Base-by-base conservation (phyloP, 2,113 vertebrate species). In the Cyanoramphus novaezelandiae region DNA sequence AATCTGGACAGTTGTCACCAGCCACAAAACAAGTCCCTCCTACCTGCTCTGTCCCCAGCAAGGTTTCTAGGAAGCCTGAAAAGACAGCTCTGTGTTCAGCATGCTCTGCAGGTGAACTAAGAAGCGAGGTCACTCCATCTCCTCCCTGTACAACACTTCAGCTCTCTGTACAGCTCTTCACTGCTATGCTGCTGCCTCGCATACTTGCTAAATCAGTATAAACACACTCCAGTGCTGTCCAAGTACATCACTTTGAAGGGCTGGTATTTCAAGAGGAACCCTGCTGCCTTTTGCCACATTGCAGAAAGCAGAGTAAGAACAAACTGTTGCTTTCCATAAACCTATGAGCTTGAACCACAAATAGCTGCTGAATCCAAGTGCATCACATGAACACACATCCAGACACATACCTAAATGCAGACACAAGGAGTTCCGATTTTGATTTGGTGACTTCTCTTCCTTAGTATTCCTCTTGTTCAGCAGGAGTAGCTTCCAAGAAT, bases 161-260 rank as follows among this genome's bases (percentile, higher is more conserved):
- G 20, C 59, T 33, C 50, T 44, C 71, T 65, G 62, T 23, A 80
- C 81, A 21, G 81, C 78, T 91, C 91, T 94, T 69, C 62, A 68
- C 1, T 7, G 72, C 80, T 25, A 2, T 64, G 76, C 93, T 79
- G 90, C 92, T 93, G 92, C 95, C 80, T 84, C 59, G 47, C 95
- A 97, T 96, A 95, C 86, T 33, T 95, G 86, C 86, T 86, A 89
- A 96, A 97, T 93, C 95, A 96, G 93, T 47, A 5, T 44, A 94
- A 96, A 96, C 88, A 96, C 5, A 92, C 88, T 96, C 85, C 71
- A 93, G 79, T 1, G 20, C 77, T 78, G 83, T 74, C 92, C 63
- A 82, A 95, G 91, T 82, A 84, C 93, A 76, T 84, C 47, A 46
- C 65, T 77, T 47, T 47, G 69, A 23, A 93, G 69, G 82, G 57